A percentile compares a stretch with the other conserved stretches of the same genome.
Conservation (phyloP, 2,113 vertebrate genomes). For the Alaudala cheleensis region DNA sequence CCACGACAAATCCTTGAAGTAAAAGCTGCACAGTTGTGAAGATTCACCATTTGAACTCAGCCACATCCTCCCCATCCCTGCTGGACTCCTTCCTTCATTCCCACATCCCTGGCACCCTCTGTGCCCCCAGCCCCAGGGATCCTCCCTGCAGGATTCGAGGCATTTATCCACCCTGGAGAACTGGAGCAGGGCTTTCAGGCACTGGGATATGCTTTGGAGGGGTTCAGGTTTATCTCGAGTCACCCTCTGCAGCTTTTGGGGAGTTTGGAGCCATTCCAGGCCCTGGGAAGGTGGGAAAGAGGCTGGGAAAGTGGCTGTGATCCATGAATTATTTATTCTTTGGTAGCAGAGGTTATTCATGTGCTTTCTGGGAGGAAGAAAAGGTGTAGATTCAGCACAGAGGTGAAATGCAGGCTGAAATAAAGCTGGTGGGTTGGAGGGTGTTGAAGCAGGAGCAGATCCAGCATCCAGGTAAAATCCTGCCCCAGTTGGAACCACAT, state of each 20-base stretch:
- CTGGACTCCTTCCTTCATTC: background rate
- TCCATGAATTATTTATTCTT: background rate
- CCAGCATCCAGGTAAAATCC: background rate
- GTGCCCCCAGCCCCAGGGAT: background rate
- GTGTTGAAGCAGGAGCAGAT: background rate
- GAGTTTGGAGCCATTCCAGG: background rate
- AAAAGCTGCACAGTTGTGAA: accelerated
- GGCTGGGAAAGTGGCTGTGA: background rate
- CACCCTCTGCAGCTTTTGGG: background rate
- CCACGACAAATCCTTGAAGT: background rate
- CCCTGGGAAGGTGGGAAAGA: background rate
- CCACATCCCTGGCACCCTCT: background rate
- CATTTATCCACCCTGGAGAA: background rate
- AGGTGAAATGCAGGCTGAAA: background rate
- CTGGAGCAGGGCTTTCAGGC: background rate
- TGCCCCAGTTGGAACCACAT: background rate
- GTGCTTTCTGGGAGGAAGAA: background rate
- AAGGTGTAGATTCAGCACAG: background rate
- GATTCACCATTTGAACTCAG: background rate
- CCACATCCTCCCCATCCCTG: background rate
- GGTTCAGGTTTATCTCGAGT: background rate
- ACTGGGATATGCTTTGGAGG: background rate
- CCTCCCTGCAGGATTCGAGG: background rate
- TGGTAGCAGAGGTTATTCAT: background rate
- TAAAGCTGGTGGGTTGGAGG: background rate